These are phyloP conservation scores for Colius striatus DNA, from an alignment of 2,113 vertebrate species.

Conservation along the genomic window DNA sequence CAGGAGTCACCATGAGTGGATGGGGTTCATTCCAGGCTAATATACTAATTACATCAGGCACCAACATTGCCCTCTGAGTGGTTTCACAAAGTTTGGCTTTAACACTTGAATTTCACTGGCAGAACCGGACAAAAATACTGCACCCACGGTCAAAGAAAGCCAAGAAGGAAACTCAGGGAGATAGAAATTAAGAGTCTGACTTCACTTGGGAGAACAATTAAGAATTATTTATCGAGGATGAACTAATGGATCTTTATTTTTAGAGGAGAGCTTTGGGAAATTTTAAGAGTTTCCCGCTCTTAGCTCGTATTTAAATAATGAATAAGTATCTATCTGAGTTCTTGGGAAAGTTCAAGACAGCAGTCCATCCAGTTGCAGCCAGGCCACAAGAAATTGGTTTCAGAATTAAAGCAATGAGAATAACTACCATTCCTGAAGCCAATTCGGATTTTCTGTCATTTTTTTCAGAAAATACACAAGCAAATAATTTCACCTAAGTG, in stretches of 20 bases:
- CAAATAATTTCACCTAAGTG: neutral
- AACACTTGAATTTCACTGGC: neutral
- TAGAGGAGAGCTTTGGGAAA: constrained; percentile 21
- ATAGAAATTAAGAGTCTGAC: neutral
- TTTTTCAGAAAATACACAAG: neutral
- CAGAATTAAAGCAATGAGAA: neutral
- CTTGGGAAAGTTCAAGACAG: neutral
- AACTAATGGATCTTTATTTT: constrained; percentile 55
- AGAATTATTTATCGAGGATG: neutral
- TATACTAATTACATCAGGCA: neutral
- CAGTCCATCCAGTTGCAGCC: neutral
- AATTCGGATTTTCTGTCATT: neutral
- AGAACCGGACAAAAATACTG: neutral
- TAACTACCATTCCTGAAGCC: neutral
- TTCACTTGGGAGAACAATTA: constrained; percentile 38
- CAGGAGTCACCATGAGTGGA: constrained; percentile 22
- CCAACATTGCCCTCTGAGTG: neutral
- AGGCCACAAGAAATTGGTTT: neutral
- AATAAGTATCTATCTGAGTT: constrained; percentile 5
- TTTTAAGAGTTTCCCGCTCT: constrained; percentile 31
- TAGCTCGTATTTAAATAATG: constrained; percentile 29
- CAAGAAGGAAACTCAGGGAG: neutral
- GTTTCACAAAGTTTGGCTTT: constrained; percentile 8
- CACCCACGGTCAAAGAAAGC: neutral
- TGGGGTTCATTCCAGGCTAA: constrained; percentile 59